Percentiles rank a stretch among this genome's conserved stretches.
Conservation (phyloP, 2,113 vertebrate species). For the Onychorhynchus coronatus region DNA sequence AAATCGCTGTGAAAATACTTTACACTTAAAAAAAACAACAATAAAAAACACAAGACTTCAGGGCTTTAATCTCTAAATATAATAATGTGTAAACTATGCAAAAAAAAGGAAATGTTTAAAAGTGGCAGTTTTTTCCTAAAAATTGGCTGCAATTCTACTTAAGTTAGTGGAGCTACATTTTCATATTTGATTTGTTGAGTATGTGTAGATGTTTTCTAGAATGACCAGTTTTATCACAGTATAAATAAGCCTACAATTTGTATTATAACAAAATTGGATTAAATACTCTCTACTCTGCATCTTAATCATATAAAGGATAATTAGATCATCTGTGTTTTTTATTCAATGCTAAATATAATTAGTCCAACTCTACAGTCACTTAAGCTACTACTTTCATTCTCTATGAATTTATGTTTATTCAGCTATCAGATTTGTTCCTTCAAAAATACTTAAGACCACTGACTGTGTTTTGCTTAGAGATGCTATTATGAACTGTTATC, state of each 20-base stretch:
- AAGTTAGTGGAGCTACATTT: neutral
- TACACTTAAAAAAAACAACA: neutral
- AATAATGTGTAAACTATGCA: neutral
- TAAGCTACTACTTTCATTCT: neutral
- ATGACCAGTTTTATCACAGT: neutral
- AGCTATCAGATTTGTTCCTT: neutral
- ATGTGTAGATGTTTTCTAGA: neutral
- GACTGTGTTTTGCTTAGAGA: neutral
- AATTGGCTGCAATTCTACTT: neutral
- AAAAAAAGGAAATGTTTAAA: neutral
- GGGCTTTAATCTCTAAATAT: neutral
- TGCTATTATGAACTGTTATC: neutral
- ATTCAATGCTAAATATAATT: neutral
- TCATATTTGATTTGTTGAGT: neutral
- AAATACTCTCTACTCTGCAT: neutral
- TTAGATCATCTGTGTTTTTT: neutral
- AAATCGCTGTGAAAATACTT: neutral
- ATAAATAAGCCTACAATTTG: neutral
- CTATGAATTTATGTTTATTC: neutral
- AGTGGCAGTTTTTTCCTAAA: fast-evolving
- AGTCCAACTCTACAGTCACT: neutral
- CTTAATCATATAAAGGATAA: neutral
- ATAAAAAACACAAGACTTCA: neutral
- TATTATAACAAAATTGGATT: neutral
- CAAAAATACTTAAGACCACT: neutral